These are phyloP conservation scores for Heteromurus nitidus DNA, from an alignment of 2,888 invertebrate species.

Conservation along the genomic window DNA sequence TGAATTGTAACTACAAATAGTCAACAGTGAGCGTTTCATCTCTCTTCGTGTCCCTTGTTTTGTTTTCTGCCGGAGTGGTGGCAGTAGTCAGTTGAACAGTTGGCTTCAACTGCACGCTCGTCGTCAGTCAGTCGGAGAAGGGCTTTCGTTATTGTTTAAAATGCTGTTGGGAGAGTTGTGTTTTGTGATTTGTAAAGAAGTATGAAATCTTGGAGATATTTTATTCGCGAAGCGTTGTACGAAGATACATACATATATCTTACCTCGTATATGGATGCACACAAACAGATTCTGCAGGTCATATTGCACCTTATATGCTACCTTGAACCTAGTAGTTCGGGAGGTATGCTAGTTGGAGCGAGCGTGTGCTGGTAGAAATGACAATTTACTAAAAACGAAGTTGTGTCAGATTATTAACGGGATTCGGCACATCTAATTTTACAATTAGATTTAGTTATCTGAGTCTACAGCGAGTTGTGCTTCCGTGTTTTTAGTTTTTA, in stretches of 20 bases:
- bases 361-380: too few relatives aligned
- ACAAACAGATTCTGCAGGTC: too few relatives aligned
- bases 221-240: too few relatives aligned
- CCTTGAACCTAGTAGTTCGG: too few relatives aligned
- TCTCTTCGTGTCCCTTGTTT: constrained; percentile 45
- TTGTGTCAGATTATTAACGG: too few relatives aligned
- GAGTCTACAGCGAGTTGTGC: background rate
- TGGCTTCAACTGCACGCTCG: constrained; percentile 53
- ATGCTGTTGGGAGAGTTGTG: background rate
- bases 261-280: too few relatives aligned
- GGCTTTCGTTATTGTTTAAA: constrained; percentile 14
- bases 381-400: too few relatives aligned
- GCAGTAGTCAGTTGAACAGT: constrained; percentile 52
- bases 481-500: too few relatives aligned
- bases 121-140: constrained; percentile 28
- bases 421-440: too few relatives aligned
- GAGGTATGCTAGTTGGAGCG: too few relatives aligned
- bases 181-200: background rate
- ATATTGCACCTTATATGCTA: too few relatives aligned
- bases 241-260: too few relatives aligned
- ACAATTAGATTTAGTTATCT: constrained; percentile 1
- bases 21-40: constrained; percentile 32
- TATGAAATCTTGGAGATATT: background rate
- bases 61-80: constrained; percentile 33
- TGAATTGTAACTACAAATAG: constrained; percentile 43